phyloP scores from a whole-genome alignment of 2,797 vertebrate genomes.

The Mus spretus region DNA sequence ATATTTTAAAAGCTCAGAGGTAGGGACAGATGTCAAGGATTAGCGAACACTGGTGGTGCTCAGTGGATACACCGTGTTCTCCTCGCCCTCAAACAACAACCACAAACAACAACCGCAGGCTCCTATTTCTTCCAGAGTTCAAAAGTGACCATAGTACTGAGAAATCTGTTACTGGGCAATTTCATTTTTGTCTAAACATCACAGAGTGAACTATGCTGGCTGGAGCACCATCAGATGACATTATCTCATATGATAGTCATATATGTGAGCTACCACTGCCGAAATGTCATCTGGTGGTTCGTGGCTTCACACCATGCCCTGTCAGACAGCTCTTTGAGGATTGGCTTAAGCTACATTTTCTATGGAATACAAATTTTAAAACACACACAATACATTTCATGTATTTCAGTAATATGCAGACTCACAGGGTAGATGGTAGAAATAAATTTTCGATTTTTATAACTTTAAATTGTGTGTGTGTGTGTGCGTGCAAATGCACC shows the following conservation, averaged over 20 bases:
- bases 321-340: background rate
- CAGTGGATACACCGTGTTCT: background rate
- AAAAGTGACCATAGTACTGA: background rate
- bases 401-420: background rate
- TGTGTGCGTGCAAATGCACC: background rate
- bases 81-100: background rate
- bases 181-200: background rate
- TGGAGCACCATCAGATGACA: background rate
- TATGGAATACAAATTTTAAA: background rate
- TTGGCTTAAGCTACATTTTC: background rate
- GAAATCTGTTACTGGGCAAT: background rate
- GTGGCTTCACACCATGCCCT: background rate
- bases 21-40: background rate
- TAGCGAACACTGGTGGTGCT: background rate
- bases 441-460: background rate
- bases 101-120: background rate
- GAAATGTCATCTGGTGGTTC: background rate
- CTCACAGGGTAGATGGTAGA: background rate
- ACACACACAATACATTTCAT: background rate
- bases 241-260: background rate
- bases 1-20: conserved; percentile 54
- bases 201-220: background rate
- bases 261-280: background rate
- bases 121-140: background rate
- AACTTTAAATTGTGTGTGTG: background rate